These are phyloP conservation scores for Epinephelus fuscoguttatus DNA, from an alignment of 2,113 vertebrate genomes.

Conservation along the genomic window DNA sequence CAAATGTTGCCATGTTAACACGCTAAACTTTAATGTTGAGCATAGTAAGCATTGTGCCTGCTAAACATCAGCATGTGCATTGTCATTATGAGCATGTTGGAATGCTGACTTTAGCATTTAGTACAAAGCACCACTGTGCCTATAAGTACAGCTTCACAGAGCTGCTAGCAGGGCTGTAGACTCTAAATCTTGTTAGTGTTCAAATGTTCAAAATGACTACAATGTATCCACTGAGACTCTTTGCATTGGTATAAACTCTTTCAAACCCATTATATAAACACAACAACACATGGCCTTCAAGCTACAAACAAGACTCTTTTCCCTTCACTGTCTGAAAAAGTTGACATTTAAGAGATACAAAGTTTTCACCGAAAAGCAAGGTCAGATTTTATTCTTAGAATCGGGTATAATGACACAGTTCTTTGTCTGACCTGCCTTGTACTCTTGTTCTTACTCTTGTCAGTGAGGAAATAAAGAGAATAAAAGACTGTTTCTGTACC, in stretches of 20 bases:
- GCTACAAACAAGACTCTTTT: not conserved
- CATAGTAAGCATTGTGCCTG: too few species aligned
- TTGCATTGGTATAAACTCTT: not conserved
- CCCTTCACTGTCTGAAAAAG: not conserved
- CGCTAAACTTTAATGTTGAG: too few species aligned
- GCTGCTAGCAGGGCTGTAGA: not conserved
- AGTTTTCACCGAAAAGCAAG: not conserved
- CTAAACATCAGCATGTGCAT: too few species aligned
- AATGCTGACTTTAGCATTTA: not conserved
- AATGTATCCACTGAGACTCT: not conserved
- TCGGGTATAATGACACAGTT: not conserved
- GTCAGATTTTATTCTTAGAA: constrained; percentile 17
- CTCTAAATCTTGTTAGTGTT: not conserved
- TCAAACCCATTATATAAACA: not conserved
- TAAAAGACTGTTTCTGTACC: not conserved
- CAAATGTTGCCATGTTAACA: too few species aligned
- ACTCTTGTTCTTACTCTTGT: not conserved
- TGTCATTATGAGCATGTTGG: not conserved
- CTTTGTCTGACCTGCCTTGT: not conserved
- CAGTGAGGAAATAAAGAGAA: not conserved
- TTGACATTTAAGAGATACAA: constrained; percentile 23
- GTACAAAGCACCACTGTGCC: not conserved
- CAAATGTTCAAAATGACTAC: not conserved
- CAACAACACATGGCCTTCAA: not conserved
- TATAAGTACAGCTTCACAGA: not conserved